These are phyloP conservation scores for Brachionichthys hirsutus DNA, from an alignment of 2,113 vertebrate genomes.

Conservation along the genomic window DNA sequence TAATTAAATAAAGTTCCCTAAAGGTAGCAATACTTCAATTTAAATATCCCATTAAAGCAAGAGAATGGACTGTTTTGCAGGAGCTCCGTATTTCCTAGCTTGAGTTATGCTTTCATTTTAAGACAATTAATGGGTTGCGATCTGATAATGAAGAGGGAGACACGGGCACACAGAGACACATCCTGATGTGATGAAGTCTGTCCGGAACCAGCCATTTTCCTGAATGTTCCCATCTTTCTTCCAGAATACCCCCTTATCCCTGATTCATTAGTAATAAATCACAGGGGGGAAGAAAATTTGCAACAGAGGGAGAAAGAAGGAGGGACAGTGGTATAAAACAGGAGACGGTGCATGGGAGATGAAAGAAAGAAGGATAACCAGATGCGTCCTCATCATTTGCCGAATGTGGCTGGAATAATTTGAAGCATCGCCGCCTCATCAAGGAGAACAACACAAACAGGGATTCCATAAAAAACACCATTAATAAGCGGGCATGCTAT, in stretches of 20 bases:
- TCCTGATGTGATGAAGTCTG: slow-evolving; percentile 71
- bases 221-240: slow-evolving; percentile 67
- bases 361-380: slow-evolving; percentile 51
- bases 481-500: slow-evolving; percentile 12
- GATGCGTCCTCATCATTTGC: slow-evolving; percentile 30
- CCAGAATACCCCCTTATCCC: slow-evolving; percentile 66
- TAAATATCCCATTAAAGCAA: slow-evolving; percentile 16
- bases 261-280: slow-evolving; percentile 75
- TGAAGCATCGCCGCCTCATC: slow-evolving; percentile 19
- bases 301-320: slow-evolving; percentile 6
- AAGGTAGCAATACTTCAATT: not conserved
- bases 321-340: slow-evolving; percentile 27
- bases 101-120: slow-evolving; percentile 25
- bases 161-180: slow-evolving; percentile 18
- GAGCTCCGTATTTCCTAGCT: not conserved
- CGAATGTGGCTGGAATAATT: slow-evolving; percentile 27
- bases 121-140: slow-evolving; percentile 37
- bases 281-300: slow-evolving; percentile 29
- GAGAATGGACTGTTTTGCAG: not conserved
- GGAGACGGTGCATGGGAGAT: slow-evolving; percentile 24
- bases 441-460: slow-evolving; percentile 23
- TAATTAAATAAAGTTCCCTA: not conserved
- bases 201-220: slow-evolving; percentile 74
- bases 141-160: slow-evolving; percentile 6
- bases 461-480: slow-evolving; percentile 23